These are phyloP conservation scores for Megaceryle alcyon DNA, from an alignment of 2,797 vertebrate genomes.

Conservation along the genomic window DNA sequence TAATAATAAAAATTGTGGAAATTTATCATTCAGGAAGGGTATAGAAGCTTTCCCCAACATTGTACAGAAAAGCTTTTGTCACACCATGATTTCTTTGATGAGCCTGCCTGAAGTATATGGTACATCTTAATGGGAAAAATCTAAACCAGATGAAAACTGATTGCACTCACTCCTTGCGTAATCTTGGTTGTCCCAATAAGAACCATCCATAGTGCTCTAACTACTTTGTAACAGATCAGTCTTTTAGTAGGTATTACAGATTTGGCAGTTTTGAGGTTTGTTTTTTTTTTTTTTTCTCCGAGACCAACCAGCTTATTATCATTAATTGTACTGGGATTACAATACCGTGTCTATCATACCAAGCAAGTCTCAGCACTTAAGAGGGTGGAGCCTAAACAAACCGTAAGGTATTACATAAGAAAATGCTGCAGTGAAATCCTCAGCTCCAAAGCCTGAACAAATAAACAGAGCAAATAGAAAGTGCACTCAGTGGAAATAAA, in stretches of 20 bases:
- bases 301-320: neutral
- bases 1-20: neutral
- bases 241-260: neutral
- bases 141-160: neutral
- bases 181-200: neutral
- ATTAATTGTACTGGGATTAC: neutral
- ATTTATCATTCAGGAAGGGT: neutral
- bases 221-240: neutral
- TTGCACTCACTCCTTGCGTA: neutral
- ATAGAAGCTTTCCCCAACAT: neutral
- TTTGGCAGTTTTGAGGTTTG: rapidly evolving
- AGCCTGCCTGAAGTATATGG: neutral
- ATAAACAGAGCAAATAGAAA: slow-evolving; percentile 48
- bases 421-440: neutral
- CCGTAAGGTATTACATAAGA: neutral
- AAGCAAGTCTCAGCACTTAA: neutral
- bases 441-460: neutral
- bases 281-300: no score
- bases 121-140: neutral
- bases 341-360: neutral
- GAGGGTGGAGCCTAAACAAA: neutral
- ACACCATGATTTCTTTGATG: neutral
- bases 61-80: neutral
- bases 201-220: neutral
- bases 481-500: slow-evolving; percentile 58